Percentiles rank a stretch among this genome's conserved stretches.
Conservation (phyloP, 2,888 invertebrate species). For the Trachelus tabidus region DNA sequence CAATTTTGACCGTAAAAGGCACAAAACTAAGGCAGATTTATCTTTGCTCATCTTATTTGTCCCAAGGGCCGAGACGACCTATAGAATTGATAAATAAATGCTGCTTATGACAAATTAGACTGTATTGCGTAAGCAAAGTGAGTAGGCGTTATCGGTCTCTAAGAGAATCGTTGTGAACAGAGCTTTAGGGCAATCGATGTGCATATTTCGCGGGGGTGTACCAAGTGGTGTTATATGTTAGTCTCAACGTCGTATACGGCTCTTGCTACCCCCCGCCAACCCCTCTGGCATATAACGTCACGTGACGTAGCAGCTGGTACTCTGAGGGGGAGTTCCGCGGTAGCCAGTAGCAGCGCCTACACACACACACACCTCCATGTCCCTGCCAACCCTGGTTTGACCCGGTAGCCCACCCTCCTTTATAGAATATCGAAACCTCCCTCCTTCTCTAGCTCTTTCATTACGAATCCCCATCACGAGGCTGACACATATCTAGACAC, state of each 20-base stretch:
- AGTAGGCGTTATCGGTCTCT: background rate
- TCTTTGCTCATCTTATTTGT: conserved; percentile 3
- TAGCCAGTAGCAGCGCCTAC: no score
- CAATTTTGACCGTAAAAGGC: no score
- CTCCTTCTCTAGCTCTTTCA: conserved; percentile 7
- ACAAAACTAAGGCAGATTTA: no score
- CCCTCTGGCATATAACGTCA: conserved; percentile 13
- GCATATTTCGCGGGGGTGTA: conserved; percentile 27
- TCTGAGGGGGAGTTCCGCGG: background rate
- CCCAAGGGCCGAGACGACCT: background rate
- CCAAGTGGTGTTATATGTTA: conserved; percentile 24
- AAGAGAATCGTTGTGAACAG: conserved; percentile 10
- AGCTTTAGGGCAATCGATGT: conserved; percentile 14
- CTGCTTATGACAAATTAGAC: no score
- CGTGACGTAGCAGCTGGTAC: conserved; percentile 36
- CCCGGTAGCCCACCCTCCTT: no score
- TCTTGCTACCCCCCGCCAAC: conserved; percentile 11
- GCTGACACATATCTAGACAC: conserved; percentile 4
- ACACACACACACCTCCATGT: no score
- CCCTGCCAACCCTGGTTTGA: no score
- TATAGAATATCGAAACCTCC: background rate
- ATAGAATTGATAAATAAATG: no score
- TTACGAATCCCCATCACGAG: conserved; percentile 11
- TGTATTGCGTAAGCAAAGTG: no score
- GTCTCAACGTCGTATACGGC: background rate